phyloP scores from a whole-genome alignment of 2,797 vertebrate genomes.

The Simalia tracyae region DNA sequence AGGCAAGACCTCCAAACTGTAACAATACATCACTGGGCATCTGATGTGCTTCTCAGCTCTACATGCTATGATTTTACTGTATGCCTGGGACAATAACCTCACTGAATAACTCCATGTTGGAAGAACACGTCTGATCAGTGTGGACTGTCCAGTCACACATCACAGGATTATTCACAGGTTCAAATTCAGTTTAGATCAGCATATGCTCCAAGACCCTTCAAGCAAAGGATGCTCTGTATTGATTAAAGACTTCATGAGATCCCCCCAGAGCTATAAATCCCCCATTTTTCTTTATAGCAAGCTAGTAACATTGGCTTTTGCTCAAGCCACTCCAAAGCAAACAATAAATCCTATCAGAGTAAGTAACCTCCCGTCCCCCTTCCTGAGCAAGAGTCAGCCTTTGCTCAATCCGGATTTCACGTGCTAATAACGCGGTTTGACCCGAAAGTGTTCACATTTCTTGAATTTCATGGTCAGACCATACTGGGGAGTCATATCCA shows the following conservation, averaged over 20 bases:
- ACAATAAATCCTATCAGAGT: neutral
- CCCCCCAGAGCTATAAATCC: neutral
- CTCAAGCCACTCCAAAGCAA: neutral
- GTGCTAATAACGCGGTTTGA: constrained; percentile 52
- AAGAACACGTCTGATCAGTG: neutral
- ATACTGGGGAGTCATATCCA: constrained; percentile 86
- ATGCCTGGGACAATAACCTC: neutral
- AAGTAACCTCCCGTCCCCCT: neutral
- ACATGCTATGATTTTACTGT: neutral
- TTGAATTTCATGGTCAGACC: constrained; percentile 90
- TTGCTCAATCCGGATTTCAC: constrained; percentile 43
- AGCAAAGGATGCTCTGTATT: neutral
- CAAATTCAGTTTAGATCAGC: neutral
- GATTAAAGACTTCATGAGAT: neutral
- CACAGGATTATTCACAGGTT: neutral
- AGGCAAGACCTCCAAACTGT: neutral
- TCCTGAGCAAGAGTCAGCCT: too few relatives aligned
- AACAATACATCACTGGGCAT: neutral
- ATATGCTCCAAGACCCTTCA: neutral
- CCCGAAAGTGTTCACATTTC: constrained; percentile 76
- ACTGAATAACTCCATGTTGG: neutral
- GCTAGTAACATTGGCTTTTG: neutral
- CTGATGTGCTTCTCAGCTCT: neutral
- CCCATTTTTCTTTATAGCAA: neutral
- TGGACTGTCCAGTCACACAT: neutral